These are phyloP conservation scores for Atherinomorus stipes DNA, from an alignment of 2,113 vertebrate species.

Conservation along the genomic window DNA sequence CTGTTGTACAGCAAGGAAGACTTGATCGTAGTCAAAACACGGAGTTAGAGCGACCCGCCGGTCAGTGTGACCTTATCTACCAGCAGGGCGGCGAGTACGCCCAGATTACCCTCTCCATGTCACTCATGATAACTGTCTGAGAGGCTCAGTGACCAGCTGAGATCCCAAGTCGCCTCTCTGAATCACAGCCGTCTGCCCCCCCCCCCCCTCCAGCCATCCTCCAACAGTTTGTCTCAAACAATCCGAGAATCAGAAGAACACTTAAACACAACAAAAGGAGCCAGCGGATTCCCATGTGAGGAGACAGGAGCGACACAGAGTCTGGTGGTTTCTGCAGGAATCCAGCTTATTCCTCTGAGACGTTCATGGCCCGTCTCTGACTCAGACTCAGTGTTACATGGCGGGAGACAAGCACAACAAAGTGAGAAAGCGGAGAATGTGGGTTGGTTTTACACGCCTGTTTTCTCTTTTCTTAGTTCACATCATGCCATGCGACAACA, in stretches of 20 bases:
- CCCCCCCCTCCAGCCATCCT: constrained; percentile 2
- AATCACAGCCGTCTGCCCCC: constrained; percentile 7
- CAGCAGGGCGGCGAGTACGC: constrained; percentile 17
- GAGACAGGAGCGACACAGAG: constrained; percentile 60
- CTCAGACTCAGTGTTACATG: constrained; percentile 31
- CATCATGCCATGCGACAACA: constrained; percentile 30
- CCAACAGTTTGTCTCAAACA: constrained; percentile 21
- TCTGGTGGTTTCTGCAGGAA: constrained; percentile 73
- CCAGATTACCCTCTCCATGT: constrained; percentile 40
- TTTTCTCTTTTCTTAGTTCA: constrained; percentile 18
- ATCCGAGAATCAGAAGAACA: constrained; percentile 30
- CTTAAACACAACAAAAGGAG: constrained; percentile 48
- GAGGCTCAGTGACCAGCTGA: constrained; percentile 1
- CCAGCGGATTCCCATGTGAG: constrained; percentile 53
- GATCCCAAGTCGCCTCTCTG: constrained; percentile 14
- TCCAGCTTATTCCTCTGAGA: constrained; percentile 40
- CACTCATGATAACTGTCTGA: constrained; percentile 13
- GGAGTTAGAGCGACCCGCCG: constrained; percentile 23
- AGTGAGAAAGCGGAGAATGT: constrained; percentile 38
- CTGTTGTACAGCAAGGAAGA: background rate
- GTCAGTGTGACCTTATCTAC: constrained; percentile 16
- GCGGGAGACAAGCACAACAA: constrained; percentile 45
- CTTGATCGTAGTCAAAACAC: constrained; percentile 43
- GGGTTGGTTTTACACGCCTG: background rate
- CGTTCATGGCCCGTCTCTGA: constrained; percentile 23